A percentile compares a stretch with the other conserved stretches of the same genome.
These are phyloP conservation scores for Drosophila bunnanda DNA, from an alignment of 2,888 invertebrate species.

Conservation along the genomic window DNA sequence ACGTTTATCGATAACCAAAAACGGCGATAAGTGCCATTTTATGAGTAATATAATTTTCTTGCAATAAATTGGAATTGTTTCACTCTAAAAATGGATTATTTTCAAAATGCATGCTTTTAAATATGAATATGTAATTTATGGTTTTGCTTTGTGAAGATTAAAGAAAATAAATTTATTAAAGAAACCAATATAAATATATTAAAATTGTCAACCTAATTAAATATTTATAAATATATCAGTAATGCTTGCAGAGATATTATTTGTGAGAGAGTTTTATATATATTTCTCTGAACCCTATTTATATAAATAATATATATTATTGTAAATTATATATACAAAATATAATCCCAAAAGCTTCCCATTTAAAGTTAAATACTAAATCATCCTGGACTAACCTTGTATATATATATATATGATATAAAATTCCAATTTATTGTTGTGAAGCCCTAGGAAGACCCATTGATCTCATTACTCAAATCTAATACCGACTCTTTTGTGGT, in stretches of 20 bases:
- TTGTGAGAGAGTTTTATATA: too few relatives aligned
- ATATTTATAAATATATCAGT: background rate
- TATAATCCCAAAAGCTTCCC: background rate
- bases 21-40: constrained; percentile 8
- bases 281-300: background rate
- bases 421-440: constrained; percentile 82
- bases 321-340: background rate
- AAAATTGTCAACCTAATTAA: background rate
- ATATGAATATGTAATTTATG: background rate
- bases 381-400: constrained; percentile 1
- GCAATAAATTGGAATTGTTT: constrained; percentile 80
- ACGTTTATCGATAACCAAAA: constrained; percentile 4
- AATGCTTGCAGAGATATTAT: background rate
- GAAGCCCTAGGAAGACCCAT: background rate
- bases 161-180: too few relatives aligned
- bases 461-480: background rate
- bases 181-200: background rate
- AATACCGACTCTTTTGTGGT: background rate
- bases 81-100: constrained; percentile 5
- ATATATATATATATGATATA: constrained; percentile 23
- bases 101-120: constrained; percentile 25
- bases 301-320: too few relatives aligned
- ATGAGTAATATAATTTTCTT: constrained; percentile 38
- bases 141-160: background rate
- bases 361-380: background rate